Evolutionary conservation across 2,113 vertebrate species (phyloP).

Genomic region (Rhea pennata): DNA sequence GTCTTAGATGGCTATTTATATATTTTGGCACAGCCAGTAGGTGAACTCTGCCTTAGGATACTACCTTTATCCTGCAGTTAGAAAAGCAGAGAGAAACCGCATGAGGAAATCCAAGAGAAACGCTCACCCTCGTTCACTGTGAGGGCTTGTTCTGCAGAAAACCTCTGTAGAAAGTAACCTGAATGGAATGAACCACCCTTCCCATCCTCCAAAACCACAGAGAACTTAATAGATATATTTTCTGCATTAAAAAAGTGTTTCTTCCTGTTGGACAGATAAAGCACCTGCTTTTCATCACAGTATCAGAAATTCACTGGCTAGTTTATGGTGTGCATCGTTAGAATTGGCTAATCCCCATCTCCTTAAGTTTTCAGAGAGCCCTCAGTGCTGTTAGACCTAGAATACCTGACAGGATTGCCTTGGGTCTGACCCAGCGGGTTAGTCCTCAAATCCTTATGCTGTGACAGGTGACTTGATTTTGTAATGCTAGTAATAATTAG

Average conservation of each 20-base stretch:
- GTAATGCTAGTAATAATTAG: not conserved
- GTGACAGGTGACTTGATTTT: not conserved
- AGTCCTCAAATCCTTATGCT: not conserved
- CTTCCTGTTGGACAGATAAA: not conserved
- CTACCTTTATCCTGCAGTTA: not conserved
- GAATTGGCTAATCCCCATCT: not conserved
- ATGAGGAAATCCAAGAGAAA: not conserved
- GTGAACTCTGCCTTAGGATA: not conserved
- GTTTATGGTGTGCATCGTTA: not conserved
- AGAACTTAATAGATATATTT: conserved; percentile 7
- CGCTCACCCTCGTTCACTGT: not conserved
- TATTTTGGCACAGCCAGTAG: not conserved
- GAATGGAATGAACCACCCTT: not conserved
- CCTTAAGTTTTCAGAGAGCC: not conserved
- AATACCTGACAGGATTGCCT: not conserved
- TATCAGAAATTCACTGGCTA: not conserved
- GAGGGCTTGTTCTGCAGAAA: not conserved
- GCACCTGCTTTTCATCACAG: not conserved
- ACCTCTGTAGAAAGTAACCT: not conserved
- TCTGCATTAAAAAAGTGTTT: not conserved
- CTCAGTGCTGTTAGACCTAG: not conserved
- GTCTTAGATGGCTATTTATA: not conserved
- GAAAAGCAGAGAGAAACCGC: not conserved
- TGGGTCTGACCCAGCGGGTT: not conserved
- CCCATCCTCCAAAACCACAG: not conserved